A percentile compares a stretch with the other conserved stretches of the same genome.
These are phyloP conservation scores for Limnephilus marmoratus DNA, from an alignment of 2,888 invertebrate genomes.

Conservation along the genomic window DNA sequence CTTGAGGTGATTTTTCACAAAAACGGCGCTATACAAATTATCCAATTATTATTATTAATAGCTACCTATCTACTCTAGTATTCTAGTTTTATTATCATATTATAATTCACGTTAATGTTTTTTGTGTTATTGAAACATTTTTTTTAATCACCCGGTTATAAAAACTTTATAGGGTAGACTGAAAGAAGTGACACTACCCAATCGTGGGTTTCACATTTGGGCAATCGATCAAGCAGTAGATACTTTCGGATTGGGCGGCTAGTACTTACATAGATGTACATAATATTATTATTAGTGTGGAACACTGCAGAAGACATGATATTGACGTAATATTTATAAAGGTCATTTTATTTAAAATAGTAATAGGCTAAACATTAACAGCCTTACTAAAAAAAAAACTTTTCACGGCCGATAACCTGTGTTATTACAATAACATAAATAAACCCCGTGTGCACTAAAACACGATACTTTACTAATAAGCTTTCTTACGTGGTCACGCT, in stretches of 20 bases:
- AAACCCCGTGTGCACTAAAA: too few species aligned
- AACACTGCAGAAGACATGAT: not conserved
- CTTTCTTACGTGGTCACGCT: too few species aligned
- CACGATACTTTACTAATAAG: too few species aligned
- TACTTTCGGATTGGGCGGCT: not conserved
- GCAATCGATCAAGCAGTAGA: constrained; percentile 42
- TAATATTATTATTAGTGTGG: not conserved
- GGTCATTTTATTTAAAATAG: too few species aligned
- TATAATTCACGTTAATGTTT: not conserved
- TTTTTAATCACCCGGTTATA: not conserved
- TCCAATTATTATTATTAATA: too few species aligned
- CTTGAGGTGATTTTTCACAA: too few species aligned
- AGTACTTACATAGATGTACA: not conserved
- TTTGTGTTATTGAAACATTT: not conserved
- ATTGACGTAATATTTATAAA: not conserved
- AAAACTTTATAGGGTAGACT: not conserved
- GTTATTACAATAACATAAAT: too few species aligned
- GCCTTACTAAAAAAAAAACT: too few species aligned
- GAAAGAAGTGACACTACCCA: constrained; percentile 50
- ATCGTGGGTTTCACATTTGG: constrained; percentile 30
- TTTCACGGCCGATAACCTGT: too few species aligned
- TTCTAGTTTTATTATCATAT: not conserved
- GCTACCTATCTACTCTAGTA: too few species aligned
- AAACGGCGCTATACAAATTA: too few species aligned
- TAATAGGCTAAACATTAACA: too few species aligned